These are phyloP conservation scores for Chionis minor DNA, from an alignment of 2,113 vertebrate genomes.

Conservation along the genomic window DNA sequence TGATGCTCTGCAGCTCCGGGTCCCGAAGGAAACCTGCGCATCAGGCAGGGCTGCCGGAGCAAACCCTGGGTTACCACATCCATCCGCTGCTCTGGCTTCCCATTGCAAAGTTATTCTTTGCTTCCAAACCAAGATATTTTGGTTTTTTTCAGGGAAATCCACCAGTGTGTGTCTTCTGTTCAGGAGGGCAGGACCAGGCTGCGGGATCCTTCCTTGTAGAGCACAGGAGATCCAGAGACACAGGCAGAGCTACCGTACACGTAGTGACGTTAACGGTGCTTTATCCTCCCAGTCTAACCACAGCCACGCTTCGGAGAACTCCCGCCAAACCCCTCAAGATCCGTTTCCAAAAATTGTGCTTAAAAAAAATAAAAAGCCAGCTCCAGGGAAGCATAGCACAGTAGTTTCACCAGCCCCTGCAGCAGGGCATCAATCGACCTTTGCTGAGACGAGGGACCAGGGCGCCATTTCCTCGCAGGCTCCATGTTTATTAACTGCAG, in stretches of 20 bases:
- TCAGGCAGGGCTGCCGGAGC: background rate
- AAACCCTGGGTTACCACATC: accelerated
- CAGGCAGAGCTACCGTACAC: background rate
- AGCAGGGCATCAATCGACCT: accelerated
- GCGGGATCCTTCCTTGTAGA: background rate
- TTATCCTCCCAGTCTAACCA: background rate
- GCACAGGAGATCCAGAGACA: background rate
- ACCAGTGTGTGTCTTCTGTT: accelerated
- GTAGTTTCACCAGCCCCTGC: background rate
- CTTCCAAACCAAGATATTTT: background rate
- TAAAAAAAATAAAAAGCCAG: background rate
- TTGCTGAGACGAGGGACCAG: background rate
- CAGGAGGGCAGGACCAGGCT: background rate
- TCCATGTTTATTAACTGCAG: background rate
- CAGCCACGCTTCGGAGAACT: background rate
- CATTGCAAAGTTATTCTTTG: accelerated
- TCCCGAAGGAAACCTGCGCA: background rate
- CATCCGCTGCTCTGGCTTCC: background rate
- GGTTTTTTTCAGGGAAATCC: background rate
- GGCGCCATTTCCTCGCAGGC: background rate
- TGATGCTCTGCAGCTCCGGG: background rate
- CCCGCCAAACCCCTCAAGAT: background rate
- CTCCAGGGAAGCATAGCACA: accelerated
- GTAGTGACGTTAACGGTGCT: accelerated
- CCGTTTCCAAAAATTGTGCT: background rate